Conservation (phyloP, 2,113 vertebrate genomes). For the Chloroceryle aenea region DNA sequence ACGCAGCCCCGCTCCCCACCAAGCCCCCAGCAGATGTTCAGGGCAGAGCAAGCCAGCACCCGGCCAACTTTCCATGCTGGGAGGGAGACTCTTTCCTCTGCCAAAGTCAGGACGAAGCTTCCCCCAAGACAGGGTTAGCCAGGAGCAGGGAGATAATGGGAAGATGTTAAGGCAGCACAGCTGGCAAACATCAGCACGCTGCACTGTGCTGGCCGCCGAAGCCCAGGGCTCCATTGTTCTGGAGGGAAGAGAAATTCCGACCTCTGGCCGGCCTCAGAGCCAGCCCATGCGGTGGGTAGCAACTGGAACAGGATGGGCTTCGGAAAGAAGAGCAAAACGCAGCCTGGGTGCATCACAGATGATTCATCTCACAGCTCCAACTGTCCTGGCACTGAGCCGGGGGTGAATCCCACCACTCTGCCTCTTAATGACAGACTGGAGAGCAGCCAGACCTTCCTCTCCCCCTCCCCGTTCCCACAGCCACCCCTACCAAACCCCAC, state of each 20-base stretch:
- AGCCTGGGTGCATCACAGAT: neutral
- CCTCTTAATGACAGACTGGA: neutral
- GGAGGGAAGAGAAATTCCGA: neutral
- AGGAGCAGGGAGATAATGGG: conserved; percentile 53
- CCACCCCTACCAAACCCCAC: neutral
- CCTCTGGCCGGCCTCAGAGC: neutral
- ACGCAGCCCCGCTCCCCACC: neutral
- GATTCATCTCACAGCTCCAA: conserved; percentile 34
- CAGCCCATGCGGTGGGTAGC: neutral
- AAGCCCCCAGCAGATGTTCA: conserved; percentile 38
- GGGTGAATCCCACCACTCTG: conserved; percentile 1
- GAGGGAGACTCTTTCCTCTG: conserved; percentile 51
- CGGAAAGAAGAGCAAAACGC: neutral
- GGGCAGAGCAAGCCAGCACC: conserved; percentile 19
- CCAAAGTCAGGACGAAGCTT: conserved; percentile 25
- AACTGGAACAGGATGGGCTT: neutral
- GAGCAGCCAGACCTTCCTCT: neutral
- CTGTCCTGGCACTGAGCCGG: neutral
- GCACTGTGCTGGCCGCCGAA: neutral
- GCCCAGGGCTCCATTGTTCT: neutral
- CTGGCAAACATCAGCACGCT: conserved; percentile 61
- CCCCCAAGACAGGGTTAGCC: conserved; percentile 28
- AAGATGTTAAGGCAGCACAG: conserved; percentile 66
- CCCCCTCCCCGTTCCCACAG: neutral
- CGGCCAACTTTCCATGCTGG: conserved; percentile 51